Evolutionary conservation across 92 coral and sea anemone genomes (phyloP).

Genomic region (Porites lobata): DNA sequence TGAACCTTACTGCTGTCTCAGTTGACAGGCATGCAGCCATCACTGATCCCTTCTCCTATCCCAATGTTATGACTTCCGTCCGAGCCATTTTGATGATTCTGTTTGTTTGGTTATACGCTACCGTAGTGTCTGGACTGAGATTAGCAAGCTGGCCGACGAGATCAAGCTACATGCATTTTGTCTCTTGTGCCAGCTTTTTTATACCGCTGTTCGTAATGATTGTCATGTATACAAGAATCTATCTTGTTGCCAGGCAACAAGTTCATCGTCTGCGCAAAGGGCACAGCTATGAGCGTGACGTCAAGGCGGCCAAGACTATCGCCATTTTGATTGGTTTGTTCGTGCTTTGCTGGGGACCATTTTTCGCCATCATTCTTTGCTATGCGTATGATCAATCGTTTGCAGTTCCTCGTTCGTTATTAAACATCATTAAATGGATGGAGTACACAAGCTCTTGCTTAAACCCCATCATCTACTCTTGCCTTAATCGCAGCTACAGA

Average conservation of each 20-base stretch:
- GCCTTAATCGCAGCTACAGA: slow-evolving; percentile 84
- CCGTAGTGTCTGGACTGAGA: slow-evolving; percentile 70
- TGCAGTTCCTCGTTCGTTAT: slow-evolving; percentile 52
- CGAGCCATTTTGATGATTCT: slow-evolving; percentile 70
- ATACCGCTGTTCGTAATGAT: slow-evolving; percentile 81
- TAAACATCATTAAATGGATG: slow-evolving; percentile 86
- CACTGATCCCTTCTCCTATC: slow-evolving; percentile 82
- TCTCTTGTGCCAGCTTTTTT: slow-evolving; percentile 74
- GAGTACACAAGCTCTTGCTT: slow-evolving; percentile 82
- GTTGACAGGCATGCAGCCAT: slow-evolving; percentile 89
- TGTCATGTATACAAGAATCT: slow-evolving; percentile 82
- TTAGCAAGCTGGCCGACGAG: slow-evolving; percentile 67
- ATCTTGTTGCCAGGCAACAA: slow-evolving; percentile 83
- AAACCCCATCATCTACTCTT: slow-evolving; percentile 82
- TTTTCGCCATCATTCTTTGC: slow-evolving; percentile 76
- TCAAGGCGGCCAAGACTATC: slow-evolving; percentile 90
- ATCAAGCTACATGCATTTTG: slow-evolving; percentile 70
- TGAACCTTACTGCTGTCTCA: slow-evolving; percentile 91
- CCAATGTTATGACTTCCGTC: slow-evolving; percentile 70
- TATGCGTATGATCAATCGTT: slow-evolving; percentile 67
- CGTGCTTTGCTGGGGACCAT: slow-evolving; percentile 85
- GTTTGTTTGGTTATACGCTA: slow-evolving; percentile 80
- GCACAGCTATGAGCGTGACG: slow-evolving; percentile 72
- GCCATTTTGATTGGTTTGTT: slow-evolving; percentile 88
- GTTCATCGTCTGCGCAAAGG: slow-evolving; percentile 70